These are phyloP conservation scores for Cenopis cana DNA, from an alignment of 2,888 invertebrate species.

Conservation along the genomic window DNA sequence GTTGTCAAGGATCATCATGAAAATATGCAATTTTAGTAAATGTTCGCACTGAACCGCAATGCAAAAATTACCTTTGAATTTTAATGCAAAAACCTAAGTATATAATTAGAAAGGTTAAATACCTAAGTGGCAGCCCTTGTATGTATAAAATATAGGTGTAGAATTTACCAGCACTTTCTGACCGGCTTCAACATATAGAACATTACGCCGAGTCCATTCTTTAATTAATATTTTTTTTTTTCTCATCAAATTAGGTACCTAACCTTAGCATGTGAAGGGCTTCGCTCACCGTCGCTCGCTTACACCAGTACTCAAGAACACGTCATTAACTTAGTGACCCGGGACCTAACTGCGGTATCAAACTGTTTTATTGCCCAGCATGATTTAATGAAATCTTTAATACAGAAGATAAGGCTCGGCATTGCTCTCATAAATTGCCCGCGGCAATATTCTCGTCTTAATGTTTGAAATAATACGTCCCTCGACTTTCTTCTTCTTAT, in stretches of 20 bases:
- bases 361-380: constrained; percentile 82
- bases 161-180: too few relatives aligned
- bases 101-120: too few relatives aligned
- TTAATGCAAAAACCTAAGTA: too few relatives aligned
- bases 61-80: too few relatives aligned
- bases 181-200: too few relatives aligned
- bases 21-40: too few relatives aligned
- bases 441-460: constrained; percentile 60
- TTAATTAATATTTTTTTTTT: too few relatives aligned
- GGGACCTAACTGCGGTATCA: constrained; percentile 78
- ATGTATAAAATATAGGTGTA: too few relatives aligned
- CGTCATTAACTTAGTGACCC: constrained; percentile 80
- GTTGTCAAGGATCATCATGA: neutral
- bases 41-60: too few relatives aligned
- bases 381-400: constrained; percentile 85
- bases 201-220: too few relatives aligned
- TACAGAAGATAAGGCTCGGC: constrained; percentile 77
- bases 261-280: neutral
- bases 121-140: too few relatives aligned
- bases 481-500: constrained; percentile 55
- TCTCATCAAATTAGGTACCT: neutral
- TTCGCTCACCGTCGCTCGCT: constrained; percentile 35
- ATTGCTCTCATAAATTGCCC: constrained; percentile 72
- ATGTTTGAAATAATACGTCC: constrained; percentile 59
- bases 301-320: constrained; percentile 54